Evolutionary conservation across 2,113 vertebrate genomes (phyloP).

Genomic region (Rhabdomys dilectus): DNA sequence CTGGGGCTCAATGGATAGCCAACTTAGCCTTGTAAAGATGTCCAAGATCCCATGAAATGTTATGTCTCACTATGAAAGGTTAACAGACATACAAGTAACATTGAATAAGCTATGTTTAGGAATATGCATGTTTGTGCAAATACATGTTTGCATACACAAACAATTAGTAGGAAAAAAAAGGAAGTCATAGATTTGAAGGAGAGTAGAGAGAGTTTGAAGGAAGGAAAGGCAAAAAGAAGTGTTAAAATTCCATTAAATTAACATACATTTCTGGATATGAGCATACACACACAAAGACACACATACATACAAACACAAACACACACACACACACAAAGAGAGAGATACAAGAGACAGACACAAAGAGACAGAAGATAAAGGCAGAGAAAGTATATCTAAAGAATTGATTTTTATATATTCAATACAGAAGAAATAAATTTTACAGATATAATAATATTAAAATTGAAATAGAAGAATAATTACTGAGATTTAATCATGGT

Average conservation of each 20-base stretch:
- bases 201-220: no score
- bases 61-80: background rate
- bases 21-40: background rate
- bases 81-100: background rate
- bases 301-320: background rate
- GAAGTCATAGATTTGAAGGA: background rate
- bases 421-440: background rate
- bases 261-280: background rate
- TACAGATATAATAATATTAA: background rate
- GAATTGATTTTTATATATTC: background rate
- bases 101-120: background rate
- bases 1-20: background rate
- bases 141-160: no score
- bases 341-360: no score
- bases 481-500: slow-evolving; percentile 1
- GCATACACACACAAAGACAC: no score
- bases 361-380: no score
- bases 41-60: background rate
- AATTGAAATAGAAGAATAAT: background rate
- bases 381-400: background rate
- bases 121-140: background rate
- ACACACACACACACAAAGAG: background rate
- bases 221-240: background rate
- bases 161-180: background rate
- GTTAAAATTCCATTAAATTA: background rate